Conservation (phyloP, 2,888 invertebrate genomes). For the Nomada lathburiana region DNA sequence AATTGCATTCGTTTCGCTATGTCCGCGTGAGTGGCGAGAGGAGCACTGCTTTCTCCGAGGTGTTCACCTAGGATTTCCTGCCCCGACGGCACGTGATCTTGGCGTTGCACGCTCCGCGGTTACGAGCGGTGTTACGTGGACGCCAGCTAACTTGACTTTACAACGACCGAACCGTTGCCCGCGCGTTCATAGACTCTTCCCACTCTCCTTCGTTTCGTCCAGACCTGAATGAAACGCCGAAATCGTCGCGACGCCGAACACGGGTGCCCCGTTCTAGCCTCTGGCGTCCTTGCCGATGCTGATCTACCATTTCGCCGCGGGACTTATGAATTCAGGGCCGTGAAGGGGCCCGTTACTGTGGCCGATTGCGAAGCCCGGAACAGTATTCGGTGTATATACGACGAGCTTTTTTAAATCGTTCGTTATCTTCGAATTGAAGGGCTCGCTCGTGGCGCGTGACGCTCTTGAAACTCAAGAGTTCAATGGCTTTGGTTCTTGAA, state of each 20-base stretch:
- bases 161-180: slow-evolving; percentile 1
- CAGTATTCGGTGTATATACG: too few species aligned
- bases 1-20: slow-evolving; percentile 15
- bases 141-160: slow-evolving; percentile 49
- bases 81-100: slow-evolving; percentile 74
- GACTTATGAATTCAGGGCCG: not conserved
- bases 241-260: not conserved
- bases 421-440: too few species aligned
- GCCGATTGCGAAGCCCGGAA: too few species aligned
- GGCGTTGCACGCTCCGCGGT: slow-evolving; percentile 59
- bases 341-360: too few species aligned
- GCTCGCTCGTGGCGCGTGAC: too few species aligned
- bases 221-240: slow-evolving; percentile 14
- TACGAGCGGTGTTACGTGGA: slow-evolving; percentile 67
- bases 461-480: too few species aligned
- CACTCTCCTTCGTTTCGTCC: not conserved
- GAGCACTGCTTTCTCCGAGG: slow-evolving; percentile 73
- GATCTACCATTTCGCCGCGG: not conserved
- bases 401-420: too few species aligned
- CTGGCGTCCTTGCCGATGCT: not conserved
- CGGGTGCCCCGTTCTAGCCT: not conserved
- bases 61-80: slow-evolving; percentile 74
- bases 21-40: slow-evolving; percentile 21
- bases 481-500: too few species aligned
- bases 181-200: not conserved